Evolutionary conservation across 2,888 invertebrate species (phyloP).

Genomic region (Macrophya annulata): DNA sequence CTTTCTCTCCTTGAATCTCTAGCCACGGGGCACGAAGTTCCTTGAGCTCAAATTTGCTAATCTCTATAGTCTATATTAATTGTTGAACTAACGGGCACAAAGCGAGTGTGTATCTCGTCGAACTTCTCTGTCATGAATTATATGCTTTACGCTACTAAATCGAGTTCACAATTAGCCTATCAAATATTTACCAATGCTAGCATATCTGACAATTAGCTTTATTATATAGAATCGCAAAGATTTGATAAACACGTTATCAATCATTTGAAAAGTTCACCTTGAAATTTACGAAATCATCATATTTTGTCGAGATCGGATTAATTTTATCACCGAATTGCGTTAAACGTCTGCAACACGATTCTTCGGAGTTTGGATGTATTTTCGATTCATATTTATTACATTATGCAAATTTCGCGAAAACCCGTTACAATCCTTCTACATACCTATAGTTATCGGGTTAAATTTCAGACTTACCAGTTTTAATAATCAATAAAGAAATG

Average conservation of each 20-base stretch:
- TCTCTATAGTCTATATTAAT: constrained; percentile 50
- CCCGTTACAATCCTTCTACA: too few species aligned
- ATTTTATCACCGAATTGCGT: not conserved
- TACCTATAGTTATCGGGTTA: too few species aligned
- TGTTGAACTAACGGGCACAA: constrained; percentile 44
- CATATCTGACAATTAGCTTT: not conserved
- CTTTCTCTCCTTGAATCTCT: constrained; percentile 58
- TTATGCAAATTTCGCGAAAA: too few species aligned
- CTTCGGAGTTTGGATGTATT: not conserved
- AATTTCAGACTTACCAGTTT: too few species aligned
- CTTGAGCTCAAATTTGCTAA: constrained; percentile 51
- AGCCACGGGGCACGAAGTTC: constrained; percentile 54
- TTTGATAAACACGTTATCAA: not conserved
- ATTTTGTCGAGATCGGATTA: not conserved
- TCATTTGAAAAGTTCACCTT: not conserved
- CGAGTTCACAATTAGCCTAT: not conserved
- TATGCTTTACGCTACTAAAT: not conserved
- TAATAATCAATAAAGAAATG: too few species aligned
- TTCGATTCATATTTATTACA: not conserved
- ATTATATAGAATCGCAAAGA: not conserved
- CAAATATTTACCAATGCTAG: not conserved
- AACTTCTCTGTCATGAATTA: constrained; percentile 23
- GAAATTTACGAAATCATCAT: not conserved
- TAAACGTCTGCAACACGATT: not conserved
- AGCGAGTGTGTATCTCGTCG: constrained; percentile 22